Evolutionary conservation across 2,888 invertebrate genomes (phyloP).

Genomic region (Trissolcus japonicus): DNA sequence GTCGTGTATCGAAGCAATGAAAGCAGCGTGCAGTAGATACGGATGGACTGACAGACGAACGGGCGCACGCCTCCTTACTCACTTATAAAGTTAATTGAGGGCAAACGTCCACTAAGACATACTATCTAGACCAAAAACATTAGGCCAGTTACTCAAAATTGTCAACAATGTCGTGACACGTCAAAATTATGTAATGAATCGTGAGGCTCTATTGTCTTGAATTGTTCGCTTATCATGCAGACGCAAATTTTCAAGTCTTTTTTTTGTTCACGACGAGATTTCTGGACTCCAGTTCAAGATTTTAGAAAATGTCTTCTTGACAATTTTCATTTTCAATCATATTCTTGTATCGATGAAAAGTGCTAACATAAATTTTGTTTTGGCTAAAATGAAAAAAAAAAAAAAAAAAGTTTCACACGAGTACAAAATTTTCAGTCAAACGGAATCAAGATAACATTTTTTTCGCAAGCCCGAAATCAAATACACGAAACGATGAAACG

Average conservation of each 20-base stretch:
- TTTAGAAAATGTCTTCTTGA: too few relatives aligned
- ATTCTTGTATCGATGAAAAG: background rate
- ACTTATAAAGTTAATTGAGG: constrained; percentile 77
- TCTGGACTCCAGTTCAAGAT: too few relatives aligned
- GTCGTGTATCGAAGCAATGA: constrained; percentile 57
- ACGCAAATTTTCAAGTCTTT: background rate
- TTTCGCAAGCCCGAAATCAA: background rate
- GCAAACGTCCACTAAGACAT: constrained; percentile 74
- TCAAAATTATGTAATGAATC: constrained; percentile 16
- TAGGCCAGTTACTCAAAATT: constrained; percentile 38
- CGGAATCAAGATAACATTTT: constrained; percentile 4
- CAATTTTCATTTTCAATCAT: background rate
- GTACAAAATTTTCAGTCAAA: background rate
- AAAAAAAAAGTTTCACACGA: background rate
- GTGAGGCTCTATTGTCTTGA: background rate
- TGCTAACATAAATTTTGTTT: background rate
- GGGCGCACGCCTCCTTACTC: constrained; percentile 76
- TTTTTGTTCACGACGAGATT: too few relatives aligned
- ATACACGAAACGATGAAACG: background rate
- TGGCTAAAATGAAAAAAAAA: background rate
- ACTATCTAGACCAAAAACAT: constrained; percentile 74
- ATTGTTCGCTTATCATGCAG: background rate
- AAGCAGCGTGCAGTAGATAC: constrained; percentile 54
- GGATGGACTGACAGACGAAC: constrained; percentile 65
- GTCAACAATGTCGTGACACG: constrained; percentile 42